These are phyloP conservation scores for Lycodopsis pacificus DNA, from an alignment of 2,797 vertebrate genomes.

Conservation along the genomic window DNA sequence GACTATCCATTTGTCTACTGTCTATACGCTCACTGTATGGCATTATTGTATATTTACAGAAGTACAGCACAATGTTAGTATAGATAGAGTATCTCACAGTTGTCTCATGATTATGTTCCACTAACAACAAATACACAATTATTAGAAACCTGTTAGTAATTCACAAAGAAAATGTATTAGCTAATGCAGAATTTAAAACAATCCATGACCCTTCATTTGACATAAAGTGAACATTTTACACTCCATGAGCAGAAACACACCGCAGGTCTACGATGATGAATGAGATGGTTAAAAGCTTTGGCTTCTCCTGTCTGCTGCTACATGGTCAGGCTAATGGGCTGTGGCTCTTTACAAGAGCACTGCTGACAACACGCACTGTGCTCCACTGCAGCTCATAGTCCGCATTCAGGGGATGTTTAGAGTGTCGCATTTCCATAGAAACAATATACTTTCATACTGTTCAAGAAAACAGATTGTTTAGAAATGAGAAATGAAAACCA, in stretches of 20 bases:
- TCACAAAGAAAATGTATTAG: background rate
- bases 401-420: background rate
- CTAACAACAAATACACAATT: background rate
- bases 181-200: background rate
- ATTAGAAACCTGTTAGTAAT: background rate
- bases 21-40: background rate
- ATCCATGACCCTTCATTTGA: background rate
- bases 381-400: conserved; percentile 10
- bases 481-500: too few species aligned
- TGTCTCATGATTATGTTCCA: background rate
- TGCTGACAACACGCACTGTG: conserved; percentile 23
- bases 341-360: conserved; percentile 38
- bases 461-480: conserved; percentile 7
- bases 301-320: conserved; percentile 38
- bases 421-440: background rate
- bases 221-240: background rate
- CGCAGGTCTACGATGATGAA: conserved; percentile 31
- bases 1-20: background rate
- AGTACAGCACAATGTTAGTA: background rate
- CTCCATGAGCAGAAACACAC: background rate
- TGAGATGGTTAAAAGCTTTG: conserved; percentile 31
- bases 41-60: too few species aligned
- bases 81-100: background rate
- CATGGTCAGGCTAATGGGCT: conserved; percentile 49
- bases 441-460: background rate